Conservation (phyloP, 2,113 vertebrate genomes). For the Eurystomus gularis region DNA sequence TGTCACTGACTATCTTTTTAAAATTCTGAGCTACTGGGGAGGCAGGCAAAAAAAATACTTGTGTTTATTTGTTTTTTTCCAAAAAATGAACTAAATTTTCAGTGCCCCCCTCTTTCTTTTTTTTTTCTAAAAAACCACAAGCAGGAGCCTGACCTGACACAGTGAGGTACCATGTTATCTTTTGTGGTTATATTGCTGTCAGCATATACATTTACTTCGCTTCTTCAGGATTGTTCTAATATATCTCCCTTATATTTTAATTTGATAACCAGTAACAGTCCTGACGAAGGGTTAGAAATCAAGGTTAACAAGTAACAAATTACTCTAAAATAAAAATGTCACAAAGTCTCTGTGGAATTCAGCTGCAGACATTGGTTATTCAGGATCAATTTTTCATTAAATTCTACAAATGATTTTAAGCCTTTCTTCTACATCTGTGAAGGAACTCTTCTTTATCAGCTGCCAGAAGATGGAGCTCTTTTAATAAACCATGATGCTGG, state of each 20-base stretch:
- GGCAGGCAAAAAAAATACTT: neutral
- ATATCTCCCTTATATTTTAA: neutral
- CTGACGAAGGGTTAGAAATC: conserved; percentile 45
- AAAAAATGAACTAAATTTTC: neutral
- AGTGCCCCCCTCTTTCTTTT: no score
- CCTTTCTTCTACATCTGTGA: neutral
- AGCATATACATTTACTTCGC: neutral
- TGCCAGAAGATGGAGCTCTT: conserved; percentile 77
- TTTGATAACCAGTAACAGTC: conserved; percentile 30
- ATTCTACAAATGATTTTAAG: conserved; percentile 65
- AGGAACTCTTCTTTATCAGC: conserved; percentile 1
- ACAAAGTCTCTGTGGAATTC: conserved; percentile 24
- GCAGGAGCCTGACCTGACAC: neutral
- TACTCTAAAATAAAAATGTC: conserved; percentile 57
- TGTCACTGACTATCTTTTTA: neutral
- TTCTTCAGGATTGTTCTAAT: neutral
- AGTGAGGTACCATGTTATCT: neutral
- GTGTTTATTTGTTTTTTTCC: neutral
- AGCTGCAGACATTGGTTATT: conserved; percentile 32
- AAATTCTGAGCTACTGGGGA: neutral
- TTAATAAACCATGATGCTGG: conserved; percentile 50
- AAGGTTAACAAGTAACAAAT: conserved; percentile 66
- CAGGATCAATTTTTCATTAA: conserved; percentile 75
- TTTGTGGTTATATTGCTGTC: neutral
- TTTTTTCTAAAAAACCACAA: neutral